Conservation (phyloP, 2,797 vertebrate species). For the Cirrhinus mrigala region DNA sequence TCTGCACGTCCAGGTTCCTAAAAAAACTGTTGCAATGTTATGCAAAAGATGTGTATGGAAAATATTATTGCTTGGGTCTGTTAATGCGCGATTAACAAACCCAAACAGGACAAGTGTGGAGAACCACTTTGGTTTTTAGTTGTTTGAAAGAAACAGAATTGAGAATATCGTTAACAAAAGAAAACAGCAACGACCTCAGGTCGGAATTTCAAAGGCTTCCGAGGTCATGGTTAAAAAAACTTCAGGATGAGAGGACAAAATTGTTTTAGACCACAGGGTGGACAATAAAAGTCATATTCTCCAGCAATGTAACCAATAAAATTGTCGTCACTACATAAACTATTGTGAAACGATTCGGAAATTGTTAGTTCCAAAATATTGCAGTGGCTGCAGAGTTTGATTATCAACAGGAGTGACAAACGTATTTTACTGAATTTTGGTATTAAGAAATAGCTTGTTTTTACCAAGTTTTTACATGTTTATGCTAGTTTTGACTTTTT, state of each 20-base stretch:
- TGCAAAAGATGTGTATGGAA: slow-evolving; percentile 25
- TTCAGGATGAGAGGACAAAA: slow-evolving; percentile 20
- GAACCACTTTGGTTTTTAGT: neutral
- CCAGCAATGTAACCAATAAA: neutral
- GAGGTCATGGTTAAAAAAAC: neutral
- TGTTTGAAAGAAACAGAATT: slow-evolving; percentile 6
- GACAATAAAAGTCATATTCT: neutral
- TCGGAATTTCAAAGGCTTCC: neutral
- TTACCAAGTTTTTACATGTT: neutral
- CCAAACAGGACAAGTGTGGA: slow-evolving; percentile 24
- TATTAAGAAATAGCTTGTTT: neutral
- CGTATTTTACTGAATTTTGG: neutral
- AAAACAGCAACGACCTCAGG: slow-evolving; percentile 15
- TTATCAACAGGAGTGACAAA: slow-evolving; percentile 17
- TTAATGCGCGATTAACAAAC: slow-evolving; percentile 64
- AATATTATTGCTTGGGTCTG: slow-evolving; percentile 64
- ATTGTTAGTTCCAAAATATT: neutral
- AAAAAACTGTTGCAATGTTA: slow-evolving; percentile 55
- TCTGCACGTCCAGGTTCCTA: slow-evolving; percentile 66
- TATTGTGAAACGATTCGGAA: neutral
- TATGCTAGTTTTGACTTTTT: too few species aligned
- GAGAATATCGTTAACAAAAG: slow-evolving; percentile 16
- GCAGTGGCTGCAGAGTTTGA: neutral
- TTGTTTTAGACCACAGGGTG: neutral
- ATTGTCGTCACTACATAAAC: neutral